These are phyloP conservation scores for Cairina moschata DNA, from an alignment of 2,113 vertebrate genomes.

Conservation along the genomic window DNA sequence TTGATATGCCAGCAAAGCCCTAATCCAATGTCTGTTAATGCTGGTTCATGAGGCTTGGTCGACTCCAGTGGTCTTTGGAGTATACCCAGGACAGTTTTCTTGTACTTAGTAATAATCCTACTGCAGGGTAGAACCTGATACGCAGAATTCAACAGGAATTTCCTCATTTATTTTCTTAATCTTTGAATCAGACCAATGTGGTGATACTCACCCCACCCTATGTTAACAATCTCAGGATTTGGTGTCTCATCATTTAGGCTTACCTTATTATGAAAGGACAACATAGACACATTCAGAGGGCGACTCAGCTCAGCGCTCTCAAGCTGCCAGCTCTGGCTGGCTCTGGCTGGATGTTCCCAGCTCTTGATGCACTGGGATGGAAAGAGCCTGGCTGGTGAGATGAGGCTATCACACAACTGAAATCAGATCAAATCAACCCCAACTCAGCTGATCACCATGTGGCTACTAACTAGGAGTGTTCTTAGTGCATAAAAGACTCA, in stretches of 20 bases:
- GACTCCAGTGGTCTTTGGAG: constrained; percentile 52
- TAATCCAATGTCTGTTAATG: background rate
- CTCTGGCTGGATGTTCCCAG: background rate
- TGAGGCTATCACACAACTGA: background rate
- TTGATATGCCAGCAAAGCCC: constrained; percentile 12
- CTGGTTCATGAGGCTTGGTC: background rate
- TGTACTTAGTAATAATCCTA: background rate
- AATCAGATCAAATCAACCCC: background rate
- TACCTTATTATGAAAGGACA: background rate
- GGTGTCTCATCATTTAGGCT: background rate
- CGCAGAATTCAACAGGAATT: background rate
- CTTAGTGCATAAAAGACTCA: background rate
- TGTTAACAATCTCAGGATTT: background rate
- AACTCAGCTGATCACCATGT: background rate
- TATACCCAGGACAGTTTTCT: constrained; percentile 30
- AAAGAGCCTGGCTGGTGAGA: background rate
- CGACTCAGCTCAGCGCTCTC: background rate
- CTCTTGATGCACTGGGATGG: background rate
- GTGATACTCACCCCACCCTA: background rate
- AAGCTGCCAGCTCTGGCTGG: accelerated
- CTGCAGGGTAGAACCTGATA: background rate
- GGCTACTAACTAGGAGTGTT: background rate
- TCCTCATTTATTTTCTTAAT: constrained; percentile 31
- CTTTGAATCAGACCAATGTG: background rate
- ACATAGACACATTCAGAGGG: accelerated